A percentile compares a stretch with the other conserved stretches of the same genome.
Conservation (phyloP, 2,113 vertebrate species). For the Petromus typicus region DNA sequence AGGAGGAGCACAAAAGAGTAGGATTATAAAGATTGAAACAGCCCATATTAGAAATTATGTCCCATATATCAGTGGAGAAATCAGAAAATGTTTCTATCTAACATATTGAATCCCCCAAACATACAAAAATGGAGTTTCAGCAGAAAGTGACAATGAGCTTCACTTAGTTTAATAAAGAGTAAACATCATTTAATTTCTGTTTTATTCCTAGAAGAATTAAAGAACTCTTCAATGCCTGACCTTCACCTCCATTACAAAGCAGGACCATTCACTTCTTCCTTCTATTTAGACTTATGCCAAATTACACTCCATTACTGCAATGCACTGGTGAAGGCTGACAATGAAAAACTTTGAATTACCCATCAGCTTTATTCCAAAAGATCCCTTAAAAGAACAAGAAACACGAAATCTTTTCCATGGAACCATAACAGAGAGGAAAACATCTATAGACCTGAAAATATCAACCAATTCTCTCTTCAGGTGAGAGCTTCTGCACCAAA, state of each 20-base stretch:
- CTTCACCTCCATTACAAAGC: not conserved
- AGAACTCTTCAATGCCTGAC: not conserved
- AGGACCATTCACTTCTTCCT: not conserved
- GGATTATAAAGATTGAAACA: not conserved
- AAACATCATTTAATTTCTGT: slow-evolving; percentile 25
- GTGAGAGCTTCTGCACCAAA: not conserved
- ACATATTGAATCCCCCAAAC: slow-evolving; percentile 15
- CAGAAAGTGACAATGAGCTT: slow-evolving; percentile 15
- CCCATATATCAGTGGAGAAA: not conserved
- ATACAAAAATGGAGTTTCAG: not conserved
- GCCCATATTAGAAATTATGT: slow-evolving; percentile 31
- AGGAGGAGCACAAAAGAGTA: not conserved
- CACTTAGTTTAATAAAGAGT: slow-evolving; percentile 50
- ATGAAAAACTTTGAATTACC: slow-evolving; percentile 34
- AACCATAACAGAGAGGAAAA: not conserved
- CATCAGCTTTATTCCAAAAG: slow-evolving; percentile 52
- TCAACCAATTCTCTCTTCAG: not conserved
- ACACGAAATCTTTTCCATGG: not conserved
- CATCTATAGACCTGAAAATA: not conserved
- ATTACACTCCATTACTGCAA: slow-evolving; percentile 40
- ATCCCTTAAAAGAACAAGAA: not conserved
- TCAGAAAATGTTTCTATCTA: slow-evolving; percentile 38
- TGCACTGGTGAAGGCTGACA: slow-evolving; percentile 30
- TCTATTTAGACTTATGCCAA: slow-evolving; percentile 39
- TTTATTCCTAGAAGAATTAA: slow-evolving; percentile 52